Evolutionary conservation across 2,888 invertebrate species (phyloP).

Genomic region (Euclidia mi): DNA sequence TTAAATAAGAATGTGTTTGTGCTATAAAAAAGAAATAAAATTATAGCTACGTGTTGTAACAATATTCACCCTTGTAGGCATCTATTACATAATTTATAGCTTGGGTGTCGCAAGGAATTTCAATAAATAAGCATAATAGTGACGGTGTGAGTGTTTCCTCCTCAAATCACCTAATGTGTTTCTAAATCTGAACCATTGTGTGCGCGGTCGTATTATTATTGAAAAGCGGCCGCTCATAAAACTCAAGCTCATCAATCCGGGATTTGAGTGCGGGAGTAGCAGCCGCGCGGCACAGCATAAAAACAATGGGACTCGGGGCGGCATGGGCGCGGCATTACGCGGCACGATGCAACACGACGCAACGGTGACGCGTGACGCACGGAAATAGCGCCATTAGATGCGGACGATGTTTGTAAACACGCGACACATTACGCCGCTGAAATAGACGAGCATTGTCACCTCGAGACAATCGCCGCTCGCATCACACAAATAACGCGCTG

Average conservation of each 20-base stretch:
- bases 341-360: neutral
- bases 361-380: slow-evolving; percentile 32
- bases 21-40: neutral
- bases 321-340: slow-evolving; percentile 6
- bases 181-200: slow-evolving; percentile 58
- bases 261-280: slow-evolving; percentile 46
- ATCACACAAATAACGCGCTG: slow-evolving; percentile 49
- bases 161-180: slow-evolving; percentile 51
- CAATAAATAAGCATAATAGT: slow-evolving; percentile 34
- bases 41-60: neutral
- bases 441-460: slow-evolving; percentile 60
- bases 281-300: slow-evolving; percentile 20
- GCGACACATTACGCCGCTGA: slow-evolving; percentile 57
- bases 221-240: slow-evolving; percentile 58
- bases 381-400: slow-evolving; percentile 81
- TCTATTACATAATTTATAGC: slow-evolving; percentile 4
- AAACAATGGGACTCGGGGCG: slow-evolving; percentile 13
- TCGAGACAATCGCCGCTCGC: slow-evolving; percentile 48
- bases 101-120: slow-evolving; percentile 15
- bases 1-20: no score
- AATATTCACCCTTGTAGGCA: neutral
- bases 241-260: slow-evolving; percentile 65
- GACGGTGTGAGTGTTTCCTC: slow-evolving; percentile 28
- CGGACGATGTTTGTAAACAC: slow-evolving; percentile 78
- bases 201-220: slow-evolving; percentile 46